Conservation (phyloP, 2,113 vertebrate species). For the Propithecus coquereli region DNA sequence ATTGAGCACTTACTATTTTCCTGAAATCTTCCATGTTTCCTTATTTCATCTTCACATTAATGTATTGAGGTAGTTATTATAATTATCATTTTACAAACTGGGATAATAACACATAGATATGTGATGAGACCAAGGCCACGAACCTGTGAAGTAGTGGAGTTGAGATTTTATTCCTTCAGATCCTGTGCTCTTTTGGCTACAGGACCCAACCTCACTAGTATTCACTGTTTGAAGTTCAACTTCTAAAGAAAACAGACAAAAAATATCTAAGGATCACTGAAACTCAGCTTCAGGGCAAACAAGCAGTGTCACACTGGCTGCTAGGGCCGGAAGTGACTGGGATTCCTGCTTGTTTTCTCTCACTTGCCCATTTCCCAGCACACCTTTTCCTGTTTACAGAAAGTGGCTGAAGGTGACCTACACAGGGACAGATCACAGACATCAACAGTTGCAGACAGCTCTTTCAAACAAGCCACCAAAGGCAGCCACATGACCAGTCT, state of each 20-base stretch:
- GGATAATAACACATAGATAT: not conserved
- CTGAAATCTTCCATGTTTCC: not conserved
- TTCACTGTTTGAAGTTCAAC: not conserved
- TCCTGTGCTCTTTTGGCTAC: not conserved
- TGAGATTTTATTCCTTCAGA: not conserved
- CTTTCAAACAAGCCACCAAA: not conserved
- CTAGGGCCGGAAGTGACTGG: not conserved
- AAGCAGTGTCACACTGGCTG: not conserved
- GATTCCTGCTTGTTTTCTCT: not conserved
- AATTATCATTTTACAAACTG: not conserved
- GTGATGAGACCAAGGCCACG: not conserved
- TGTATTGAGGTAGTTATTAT: not conserved
- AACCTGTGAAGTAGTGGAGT: not conserved
- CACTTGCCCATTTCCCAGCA: not conserved
- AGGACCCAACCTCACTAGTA: not conserved
- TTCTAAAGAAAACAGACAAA: not conserved
- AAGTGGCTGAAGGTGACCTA: slow-evolving; percentile 33
- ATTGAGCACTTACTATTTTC: not conserved
- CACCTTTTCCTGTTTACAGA: not conserved
- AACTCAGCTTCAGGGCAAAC: not conserved
- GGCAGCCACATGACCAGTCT: not conserved
- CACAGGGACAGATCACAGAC: not conserved
- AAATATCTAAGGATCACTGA: not conserved
- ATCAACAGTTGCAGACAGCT: not conserved
- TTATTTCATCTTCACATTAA: not conserved